Base-by-base conservation (phyloP, 2,797 vertebrate species). In the Dendrocincla fuliginosa region DNA sequence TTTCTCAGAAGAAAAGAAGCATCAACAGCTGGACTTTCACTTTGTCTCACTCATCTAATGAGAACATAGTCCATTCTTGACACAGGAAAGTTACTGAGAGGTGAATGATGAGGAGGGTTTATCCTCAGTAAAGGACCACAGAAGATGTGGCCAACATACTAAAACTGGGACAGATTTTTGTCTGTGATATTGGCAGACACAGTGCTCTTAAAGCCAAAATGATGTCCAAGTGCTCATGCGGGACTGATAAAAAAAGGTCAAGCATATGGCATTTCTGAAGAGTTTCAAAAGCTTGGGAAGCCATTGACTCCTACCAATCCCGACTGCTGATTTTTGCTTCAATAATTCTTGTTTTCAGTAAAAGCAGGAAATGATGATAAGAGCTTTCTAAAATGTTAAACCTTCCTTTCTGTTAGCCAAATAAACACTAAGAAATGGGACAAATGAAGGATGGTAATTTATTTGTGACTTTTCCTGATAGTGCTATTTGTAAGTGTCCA, bases 11-110 rank as follows among this genome's bases (percentile, higher is more conserved):
- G 71, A 70, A 89, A 80, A 64, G 35, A 73, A 79, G 2, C 20
- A 78, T 78, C 69, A 89, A 30, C 92, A 95, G 79, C 84, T 92
- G 89, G 28, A 64, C 83, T 95, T 96, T 93, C 28, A 57, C 19
- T 83, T 82, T 87, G 17, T 41, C 22, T 85, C 47, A 17, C 37
- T 91, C 61, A 47, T 83, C 16, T 61, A 71, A 52, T 50, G 61
- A 93, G 73, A 91, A 69, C 0, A 0, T 44, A 71, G 75, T 28
- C 28, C 8, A 5, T 76, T 87, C 68, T 60, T 68, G 61, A 75
- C 39, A 52, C 16, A 50, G 69, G 10, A 75, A 91, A 78, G 20
- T 89, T 75, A 28, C 28, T 67, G 63, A 71, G 41, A 75, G 32
- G 33, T 84, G 76, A 93, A 73, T 79, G 59, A 63, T 20, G 50